Conservation (phyloP, 2,113 vertebrate species). For the rabbit (Oryctolagus cuniculus) region mOryCun1.1 NC_091441.1:78065501-78066000, state of each 20-base stretch:
- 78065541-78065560: not conserved
- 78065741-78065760: not conserved
- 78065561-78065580: not conserved
- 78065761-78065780: not conserved
- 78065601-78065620: not conserved
- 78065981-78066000: no score
- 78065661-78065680: not conserved
- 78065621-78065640: not conserved
- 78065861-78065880: no score
- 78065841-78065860: no score
- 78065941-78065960: no score
- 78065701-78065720: not conserved
- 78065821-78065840: not conserved
- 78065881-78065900: no score
- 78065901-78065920: no score
- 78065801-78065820: not conserved
- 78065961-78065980: no score
- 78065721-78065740: not conserved
- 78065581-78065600: rapidly evolving
- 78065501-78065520: not conserved
- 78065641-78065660: not conserved
- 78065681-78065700: not conserved
- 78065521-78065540: not conserved
- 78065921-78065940: no score
- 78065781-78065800: not conserved